These are phyloP conservation scores for Pandemis cinnamomeana DNA, from an alignment of 2,888 invertebrate species.

Conservation along the genomic window DNA sequence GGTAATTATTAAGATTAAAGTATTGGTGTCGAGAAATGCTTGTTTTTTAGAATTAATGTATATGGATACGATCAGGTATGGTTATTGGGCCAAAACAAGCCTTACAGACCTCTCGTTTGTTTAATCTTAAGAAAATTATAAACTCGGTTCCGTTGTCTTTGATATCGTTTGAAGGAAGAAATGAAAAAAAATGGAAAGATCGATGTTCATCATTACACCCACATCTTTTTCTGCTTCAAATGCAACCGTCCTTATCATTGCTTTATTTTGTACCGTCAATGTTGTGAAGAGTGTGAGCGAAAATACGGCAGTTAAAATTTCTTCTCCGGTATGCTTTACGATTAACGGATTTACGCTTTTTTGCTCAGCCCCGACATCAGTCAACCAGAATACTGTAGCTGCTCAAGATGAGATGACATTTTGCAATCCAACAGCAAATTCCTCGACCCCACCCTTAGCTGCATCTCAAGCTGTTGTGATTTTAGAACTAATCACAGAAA, in stretches of 20 bases:
- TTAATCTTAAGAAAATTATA: too few relatives aligned
- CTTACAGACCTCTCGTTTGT: too few relatives aligned
- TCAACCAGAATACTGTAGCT: background rate
- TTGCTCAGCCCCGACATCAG: background rate
- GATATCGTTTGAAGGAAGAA: background rate
- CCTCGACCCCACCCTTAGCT: background rate
- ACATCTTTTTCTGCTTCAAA: background rate
- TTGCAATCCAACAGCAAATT: background rate
- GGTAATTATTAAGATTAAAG: too few relatives aligned
- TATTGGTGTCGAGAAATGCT: too few relatives aligned
- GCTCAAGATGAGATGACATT: background rate
- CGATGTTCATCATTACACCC: background rate
- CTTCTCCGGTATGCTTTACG: background rate
- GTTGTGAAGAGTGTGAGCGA: background rate
- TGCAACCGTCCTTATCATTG: background rate
- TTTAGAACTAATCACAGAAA: background rate
- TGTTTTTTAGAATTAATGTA: too few relatives aligned
- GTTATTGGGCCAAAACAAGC: too few relatives aligned
- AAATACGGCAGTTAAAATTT: too few relatives aligned
- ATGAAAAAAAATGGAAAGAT: background rate
- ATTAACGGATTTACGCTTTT: constrained; percentile 8
- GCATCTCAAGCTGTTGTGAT: background rate
- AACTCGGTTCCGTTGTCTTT: too few relatives aligned
- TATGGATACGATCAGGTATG: too few relatives aligned
- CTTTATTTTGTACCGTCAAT: background rate